Percentiles rank a stretch among this genome's conserved stretches.
Evolutionary conservation across 2,888 invertebrate genomes (phyloP).

Genomic region (Bombylius discolor): DNA sequence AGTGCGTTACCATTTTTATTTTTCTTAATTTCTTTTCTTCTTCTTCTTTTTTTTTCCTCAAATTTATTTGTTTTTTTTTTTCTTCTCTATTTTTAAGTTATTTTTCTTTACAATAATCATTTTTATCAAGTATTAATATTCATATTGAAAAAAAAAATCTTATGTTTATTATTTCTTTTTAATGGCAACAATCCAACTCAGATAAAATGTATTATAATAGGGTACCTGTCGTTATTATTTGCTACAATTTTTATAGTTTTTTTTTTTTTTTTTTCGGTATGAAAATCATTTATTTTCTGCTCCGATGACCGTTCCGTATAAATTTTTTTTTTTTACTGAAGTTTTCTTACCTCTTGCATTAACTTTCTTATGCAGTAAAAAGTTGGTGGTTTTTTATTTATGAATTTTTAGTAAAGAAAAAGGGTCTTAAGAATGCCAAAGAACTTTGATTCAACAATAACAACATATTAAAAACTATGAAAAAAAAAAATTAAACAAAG

Average conservation of each 20-base stretch:
- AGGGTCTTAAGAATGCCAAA: neutral
- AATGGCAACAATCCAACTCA: no score
- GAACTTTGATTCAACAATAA: neutral
- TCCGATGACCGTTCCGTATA: conserved; percentile 8
- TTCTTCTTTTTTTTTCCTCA: neutral
- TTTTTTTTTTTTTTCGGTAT: neutral
- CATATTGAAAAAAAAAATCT: neutral
- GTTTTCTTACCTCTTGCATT: neutral
- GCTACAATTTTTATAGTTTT: neutral
- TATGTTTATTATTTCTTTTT: no score
- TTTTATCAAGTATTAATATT: neutral
- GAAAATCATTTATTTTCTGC: conserved; percentile 9
- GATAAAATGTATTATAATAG: no score
- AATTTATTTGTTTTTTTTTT: neutral
- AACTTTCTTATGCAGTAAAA: no score
- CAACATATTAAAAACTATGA: no score
- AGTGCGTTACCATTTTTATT: conserved; percentile 6
- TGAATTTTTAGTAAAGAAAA: neutral
- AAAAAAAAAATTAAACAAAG: neutral
- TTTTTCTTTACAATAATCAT: neutral
- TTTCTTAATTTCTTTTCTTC: neutral
- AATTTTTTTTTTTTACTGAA: neutral
- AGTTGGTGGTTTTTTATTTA: no score
- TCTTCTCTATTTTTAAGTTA: neutral
- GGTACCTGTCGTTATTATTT: no score